phyloP scores from a whole-genome alignment of 2,113 vertebrate species.

The Cyanoliseus patagonus region DNA sequence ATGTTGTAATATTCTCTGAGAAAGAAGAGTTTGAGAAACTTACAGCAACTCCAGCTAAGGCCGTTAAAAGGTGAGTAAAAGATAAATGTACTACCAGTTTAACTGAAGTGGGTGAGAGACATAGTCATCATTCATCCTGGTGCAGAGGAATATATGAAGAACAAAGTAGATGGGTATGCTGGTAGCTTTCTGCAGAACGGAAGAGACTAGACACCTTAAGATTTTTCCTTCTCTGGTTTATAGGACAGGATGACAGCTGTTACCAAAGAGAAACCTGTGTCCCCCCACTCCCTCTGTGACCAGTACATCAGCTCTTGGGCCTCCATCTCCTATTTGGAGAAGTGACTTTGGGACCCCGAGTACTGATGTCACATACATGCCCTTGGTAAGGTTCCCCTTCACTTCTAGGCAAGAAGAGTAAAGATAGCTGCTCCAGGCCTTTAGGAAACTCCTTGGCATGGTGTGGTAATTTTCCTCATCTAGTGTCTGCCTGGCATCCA shows the following conservation, averaged over 20 bases:
- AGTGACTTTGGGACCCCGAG: not conserved
- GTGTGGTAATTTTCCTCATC: not conserved
- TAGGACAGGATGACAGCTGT: not conserved
- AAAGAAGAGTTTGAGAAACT: conserved; percentile 97
- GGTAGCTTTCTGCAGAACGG: not conserved
- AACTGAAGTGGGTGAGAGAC: not conserved
- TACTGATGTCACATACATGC: not conserved
- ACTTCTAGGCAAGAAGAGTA: not conserved
- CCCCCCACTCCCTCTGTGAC: not conserved
- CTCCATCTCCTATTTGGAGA: not conserved
- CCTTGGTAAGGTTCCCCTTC: not conserved
- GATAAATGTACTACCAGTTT: not conserved
- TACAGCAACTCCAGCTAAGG: conserved; percentile 86
- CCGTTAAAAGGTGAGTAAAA: conserved; percentile 88
- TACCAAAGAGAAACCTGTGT: not conserved
- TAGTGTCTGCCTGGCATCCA: not conserved
- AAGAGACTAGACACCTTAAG: not conserved
- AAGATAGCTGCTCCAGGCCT: not conserved
- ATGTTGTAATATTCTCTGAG: conserved; percentile 92
- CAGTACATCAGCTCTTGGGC: not conserved
- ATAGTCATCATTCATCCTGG: not conserved
- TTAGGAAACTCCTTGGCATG: not conserved
- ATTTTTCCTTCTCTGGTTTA: not conserved
- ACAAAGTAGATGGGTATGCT: not conserved
- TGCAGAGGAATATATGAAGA: not conserved